Percentiles rank a stretch among this genome's conserved stretches.
phyloP scores from a whole-genome alignment of 2,888 invertebrate genomes.

The Bhutanitis thaidina region DNA sequence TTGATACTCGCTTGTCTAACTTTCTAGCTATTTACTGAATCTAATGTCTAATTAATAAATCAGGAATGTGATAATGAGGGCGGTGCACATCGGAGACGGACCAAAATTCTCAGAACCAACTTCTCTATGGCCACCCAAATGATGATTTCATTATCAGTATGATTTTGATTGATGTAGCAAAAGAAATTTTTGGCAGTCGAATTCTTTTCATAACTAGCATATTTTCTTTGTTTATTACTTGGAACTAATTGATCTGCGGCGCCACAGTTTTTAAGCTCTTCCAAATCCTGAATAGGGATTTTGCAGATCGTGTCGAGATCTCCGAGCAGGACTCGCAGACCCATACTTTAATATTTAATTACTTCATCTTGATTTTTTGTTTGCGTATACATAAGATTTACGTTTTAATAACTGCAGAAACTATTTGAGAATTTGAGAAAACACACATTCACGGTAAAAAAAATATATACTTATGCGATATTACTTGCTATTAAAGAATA shows the following conservation, averaged over 20 bases:
- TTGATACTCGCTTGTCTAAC: no score
- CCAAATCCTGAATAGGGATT: slow-evolving; percentile 34
- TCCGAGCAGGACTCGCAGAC: slow-evolving; percentile 2
- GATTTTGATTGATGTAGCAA: slow-evolving; percentile 78
- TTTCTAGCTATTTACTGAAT: slow-evolving; percentile 13
- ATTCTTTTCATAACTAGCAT: slow-evolving; percentile 71
- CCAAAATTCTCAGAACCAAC: slow-evolving; percentile 59
- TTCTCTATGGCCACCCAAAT: slow-evolving; percentile 79
- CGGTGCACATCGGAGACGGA: slow-evolving; percentile 47
- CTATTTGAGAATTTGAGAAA: no score
- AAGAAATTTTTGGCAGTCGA: slow-evolving; percentile 68
- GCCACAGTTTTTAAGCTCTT: slow-evolving; percentile 65
- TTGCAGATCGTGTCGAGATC: slow-evolving; percentile 26
- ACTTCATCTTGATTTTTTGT: slow-evolving; percentile 5
- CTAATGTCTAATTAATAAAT: slow-evolving; percentile 73
- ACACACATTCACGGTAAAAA: no score
- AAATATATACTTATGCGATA: no score
- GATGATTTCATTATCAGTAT: slow-evolving; percentile 80
- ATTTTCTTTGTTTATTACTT: slow-evolving; percentile 74
- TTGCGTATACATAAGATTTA: no score
- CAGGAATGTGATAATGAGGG: slow-evolving; percentile 76
- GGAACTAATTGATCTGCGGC: slow-evolving; percentile 75
- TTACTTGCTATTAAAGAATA: no score
- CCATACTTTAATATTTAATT: slow-evolving; percentile 16
- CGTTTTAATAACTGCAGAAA: no score